Base-by-base conservation (phyloP, 2,113 vertebrate species). In the Xyliphius kryptos region DNA sequence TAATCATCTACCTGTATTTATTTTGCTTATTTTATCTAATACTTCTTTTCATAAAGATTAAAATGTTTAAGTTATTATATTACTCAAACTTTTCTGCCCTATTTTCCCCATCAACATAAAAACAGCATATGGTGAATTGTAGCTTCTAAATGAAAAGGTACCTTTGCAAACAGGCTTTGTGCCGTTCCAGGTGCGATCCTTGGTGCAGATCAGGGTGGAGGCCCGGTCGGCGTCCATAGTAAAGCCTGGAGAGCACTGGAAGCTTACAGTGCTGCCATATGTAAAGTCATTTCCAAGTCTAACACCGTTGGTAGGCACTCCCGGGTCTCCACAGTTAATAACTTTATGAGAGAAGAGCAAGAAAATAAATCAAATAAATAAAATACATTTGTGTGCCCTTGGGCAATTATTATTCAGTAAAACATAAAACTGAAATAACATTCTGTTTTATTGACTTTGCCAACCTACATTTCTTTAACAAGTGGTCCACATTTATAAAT, bases 261-360 rank as follows among this genome's bases (percentile, higher is more conserved):
- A 99, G 14, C 76, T 82, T 43, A 92, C 91, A 0, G 84, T 89
- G 56, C 58, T 88, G 56, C 92, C 91, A 80, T 92, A 98, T 21
- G 83, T 91, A 58, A 96, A 96, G 68, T 95, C 94, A 8, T 37
- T 88, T 68, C 95, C 95, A 63, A 94, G 63, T 2, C 93, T 74
- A 44, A 99, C 64, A 41, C 95, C 95, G 2, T 97, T 99, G 68
- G 92, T 91, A 1, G 94, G 93, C 43, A 94, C 81, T 0, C 96
- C 96, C 0, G 96, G 94, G 77, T 98, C 95, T 0, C 92, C 94
- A 12, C 95, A 98, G 80, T 93, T 91, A 74, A 98, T 97, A 70
- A 97, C 96, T 99, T 71, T 22, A 66, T 17, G 9, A 11, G 56
- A 20, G n/a, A 1, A n/a, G n/a, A 21, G 48, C 10, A 9, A 20